phyloP scores from a whole-genome alignment of 2,888 invertebrate genomes.

The Thyatira batis region DNA sequence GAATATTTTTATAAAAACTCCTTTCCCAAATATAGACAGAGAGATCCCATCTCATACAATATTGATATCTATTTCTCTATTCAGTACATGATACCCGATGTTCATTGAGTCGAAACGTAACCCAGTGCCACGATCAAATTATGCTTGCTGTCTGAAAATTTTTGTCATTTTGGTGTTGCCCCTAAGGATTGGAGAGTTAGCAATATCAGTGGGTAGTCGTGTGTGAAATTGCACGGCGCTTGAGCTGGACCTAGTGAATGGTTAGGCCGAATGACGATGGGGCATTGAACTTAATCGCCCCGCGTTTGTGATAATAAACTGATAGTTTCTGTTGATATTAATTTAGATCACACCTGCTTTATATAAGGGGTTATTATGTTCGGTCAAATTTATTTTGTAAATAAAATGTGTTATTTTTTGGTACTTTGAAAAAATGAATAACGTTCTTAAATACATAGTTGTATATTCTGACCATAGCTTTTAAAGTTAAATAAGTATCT shows the following conservation, averaged over 20 bases:
- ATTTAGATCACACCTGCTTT: not conserved
- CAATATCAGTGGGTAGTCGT: conserved; percentile 58
- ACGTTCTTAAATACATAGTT: too few relatives aligned
- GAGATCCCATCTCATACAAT: conserved; percentile 1
- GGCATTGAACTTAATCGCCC: conserved; percentile 5
- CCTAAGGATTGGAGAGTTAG: conserved; percentile 42
- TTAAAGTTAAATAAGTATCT: too few relatives aligned
- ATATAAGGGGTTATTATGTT: too few relatives aligned
- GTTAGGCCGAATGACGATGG: conserved; percentile 21
- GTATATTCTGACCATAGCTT: too few relatives aligned
- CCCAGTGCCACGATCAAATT: conserved; percentile 22
- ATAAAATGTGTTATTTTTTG: too few relatives aligned
- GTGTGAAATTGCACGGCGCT: conserved; percentile 67
- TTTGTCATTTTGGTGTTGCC: conserved; percentile 39
- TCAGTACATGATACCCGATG: not conserved
- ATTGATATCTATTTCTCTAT: not conserved
- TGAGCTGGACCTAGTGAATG: conserved; percentile 39
- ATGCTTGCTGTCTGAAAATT: conserved; percentile 33
- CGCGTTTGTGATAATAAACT: conserved; percentile 6
- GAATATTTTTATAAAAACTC: too few relatives aligned
- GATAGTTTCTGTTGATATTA: not conserved
- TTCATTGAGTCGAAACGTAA: conserved; percentile 8
- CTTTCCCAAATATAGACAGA: too few relatives aligned
- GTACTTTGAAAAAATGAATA: too few relatives aligned
- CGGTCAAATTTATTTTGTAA: too few relatives aligned